phyloP scores from a whole-genome alignment of 2,797 vertebrate species.

The Pogonophryne albipinna region DNA sequence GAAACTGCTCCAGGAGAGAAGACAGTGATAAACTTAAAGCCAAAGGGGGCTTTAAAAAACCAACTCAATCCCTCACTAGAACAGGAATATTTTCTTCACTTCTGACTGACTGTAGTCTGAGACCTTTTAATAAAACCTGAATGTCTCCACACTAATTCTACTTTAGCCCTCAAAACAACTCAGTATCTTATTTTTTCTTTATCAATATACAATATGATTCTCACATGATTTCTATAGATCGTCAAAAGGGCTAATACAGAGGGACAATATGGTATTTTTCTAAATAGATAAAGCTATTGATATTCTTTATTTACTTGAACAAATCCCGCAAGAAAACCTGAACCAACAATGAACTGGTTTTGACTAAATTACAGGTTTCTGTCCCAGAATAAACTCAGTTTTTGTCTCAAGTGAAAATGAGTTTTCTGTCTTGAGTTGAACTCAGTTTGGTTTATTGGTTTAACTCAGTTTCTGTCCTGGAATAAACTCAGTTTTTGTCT shows the following conservation, averaged over 20 bases:
- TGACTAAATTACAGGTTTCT: no score
- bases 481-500: no score
- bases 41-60: neutral
- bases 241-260: neutral
- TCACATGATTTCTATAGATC: neutral
- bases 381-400: no score
- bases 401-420: no score
- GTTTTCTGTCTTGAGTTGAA: no score
- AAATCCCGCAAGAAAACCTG: no score
- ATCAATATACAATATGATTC: neutral
- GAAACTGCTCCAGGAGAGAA: neutral
- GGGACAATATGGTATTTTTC: neutral
- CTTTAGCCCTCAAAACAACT: neutral
- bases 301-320: neutral
- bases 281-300: neutral
- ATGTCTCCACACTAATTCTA: conserved; percentile 15
- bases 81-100: conserved; percentile 4
- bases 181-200: neutral
- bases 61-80: neutral
- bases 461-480: no score
- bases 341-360: neutral
- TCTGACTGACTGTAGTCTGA: conserved; percentile 24
- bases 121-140: neutral
- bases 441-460: no score
- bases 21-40: conserved; percentile 3